Base-by-base conservation (phyloP, 2,797 vertebrate species). In the Rhynchotus rufescens region DNA sequence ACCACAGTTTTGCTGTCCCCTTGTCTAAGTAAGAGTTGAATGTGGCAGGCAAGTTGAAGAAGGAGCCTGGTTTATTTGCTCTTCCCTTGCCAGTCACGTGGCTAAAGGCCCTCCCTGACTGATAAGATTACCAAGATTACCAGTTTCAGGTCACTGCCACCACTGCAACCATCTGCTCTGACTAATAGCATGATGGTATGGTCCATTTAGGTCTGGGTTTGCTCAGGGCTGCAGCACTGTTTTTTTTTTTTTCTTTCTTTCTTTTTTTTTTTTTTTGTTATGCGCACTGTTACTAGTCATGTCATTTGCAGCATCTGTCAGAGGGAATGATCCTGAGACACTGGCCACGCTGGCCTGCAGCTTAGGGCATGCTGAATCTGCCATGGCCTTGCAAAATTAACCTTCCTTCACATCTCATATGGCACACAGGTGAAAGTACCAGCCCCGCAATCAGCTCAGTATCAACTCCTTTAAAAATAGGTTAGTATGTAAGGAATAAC, bases 61-160 rank as follows among this genome's bases (percentile, higher is more conserved):
- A 51, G 42, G 87, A 80, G 22, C 20, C 57, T 42, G 66, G 44
- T 78, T 78, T 75, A 51, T 78, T 87, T 80, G 44, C 59, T 47
- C 51, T n/a, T 62, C n/a, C 11, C 23, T 74, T 89, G 62, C 68
- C 73, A 92, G 54, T 12, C 68, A 56, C 40, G 5, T 74, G 68
- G 84, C 79, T 82, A 79, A 62, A 74, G 78, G 76, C 65, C 68
- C 45, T 86, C 44, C 32, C 67, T 15, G 42, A 34, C 49, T 21
- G 65, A 78, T 38, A 54, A 77, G 86, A 68, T 84, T 54, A 94
- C 40, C 40, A 40, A 40, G 54, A 51, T 40, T 40, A 40, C 40
- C 40, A 78, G 47, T 87, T 95, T 78, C 62, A 89, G 66, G 84
- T 92, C 81, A 78, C 54, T 51, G 84, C 30, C 57, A 42, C 36